Conservation (phyloP, 2,888 invertebrate genomes). For the Drosophila meridiana region DNA sequence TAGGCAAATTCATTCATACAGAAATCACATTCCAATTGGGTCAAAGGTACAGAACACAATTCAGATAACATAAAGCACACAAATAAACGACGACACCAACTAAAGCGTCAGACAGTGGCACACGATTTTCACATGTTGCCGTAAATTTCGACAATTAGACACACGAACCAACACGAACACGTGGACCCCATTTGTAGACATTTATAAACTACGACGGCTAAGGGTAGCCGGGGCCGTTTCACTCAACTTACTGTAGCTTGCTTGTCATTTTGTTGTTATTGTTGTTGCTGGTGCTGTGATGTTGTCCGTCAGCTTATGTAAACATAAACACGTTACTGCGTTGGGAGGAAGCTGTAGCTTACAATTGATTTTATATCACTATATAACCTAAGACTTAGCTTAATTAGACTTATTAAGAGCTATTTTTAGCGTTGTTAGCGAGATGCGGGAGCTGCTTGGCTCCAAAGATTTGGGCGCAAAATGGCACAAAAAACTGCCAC, state of each 20-base stretch:
- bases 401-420: conserved; percentile 36
- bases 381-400: conserved; percentile 48
- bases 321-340: conserved; percentile 69
- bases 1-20: conserved; percentile 37
- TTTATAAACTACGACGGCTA: conserved; percentile 10
- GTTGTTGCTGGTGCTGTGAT: conserved; percentile 41
- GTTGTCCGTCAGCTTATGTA: conserved; percentile 61
- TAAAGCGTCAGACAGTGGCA: conserved; percentile 10
- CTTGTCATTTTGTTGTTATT: conserved; percentile 48
- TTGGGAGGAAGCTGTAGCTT: conserved; percentile 30
- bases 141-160: conserved; percentile 63
- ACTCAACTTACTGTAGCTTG: conserved; percentile 64
- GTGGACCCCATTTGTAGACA: conserved; percentile 48
- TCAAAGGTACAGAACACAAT: conserved; percentile 36
- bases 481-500: conserved; percentile 14
- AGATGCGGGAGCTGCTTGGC: conserved; percentile 36
- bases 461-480: conserved; percentile 43
- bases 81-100: conserved; percentile 15
- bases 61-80: conserved; percentile 25
- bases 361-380: conserved; percentile 33
- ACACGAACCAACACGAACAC: conserved; percentile 44
- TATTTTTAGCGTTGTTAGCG: conserved; percentile 42
- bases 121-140: conserved; percentile 63
- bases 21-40: conserved; percentile 26
- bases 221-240: conserved; percentile 1